Conservation (phyloP, 2,888 invertebrate species). For the Eupithecia insigniata region DNA sequence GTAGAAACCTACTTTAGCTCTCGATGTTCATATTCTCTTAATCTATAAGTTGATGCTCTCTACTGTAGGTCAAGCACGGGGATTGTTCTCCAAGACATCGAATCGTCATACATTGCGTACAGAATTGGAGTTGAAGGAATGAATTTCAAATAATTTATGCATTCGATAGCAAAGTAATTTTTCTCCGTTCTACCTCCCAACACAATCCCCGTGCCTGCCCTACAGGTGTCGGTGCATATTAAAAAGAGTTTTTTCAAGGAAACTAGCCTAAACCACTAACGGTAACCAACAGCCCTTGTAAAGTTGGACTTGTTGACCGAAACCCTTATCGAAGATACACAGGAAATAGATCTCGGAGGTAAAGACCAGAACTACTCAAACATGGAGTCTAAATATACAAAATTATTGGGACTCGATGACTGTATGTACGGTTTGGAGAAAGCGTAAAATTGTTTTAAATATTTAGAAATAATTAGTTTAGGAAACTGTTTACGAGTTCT, state of each 20-base stretch:
- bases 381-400: conserved; percentile 16
- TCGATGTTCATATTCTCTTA: neutral
- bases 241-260: conserved; percentile 8
- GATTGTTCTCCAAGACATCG: no score
- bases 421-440: neutral
- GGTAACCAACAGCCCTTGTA: conserved; percentile 46
- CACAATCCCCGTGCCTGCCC: no score
- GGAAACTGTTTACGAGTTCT: neutral
- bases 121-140: no score
- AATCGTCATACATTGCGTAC: no score
- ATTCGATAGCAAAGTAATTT: no score
- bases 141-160: no score
- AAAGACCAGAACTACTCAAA: conserved; percentile 30
- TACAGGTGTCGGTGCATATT: conserved; percentile 2
- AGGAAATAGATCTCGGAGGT: conserved; percentile 59
- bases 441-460: neutral
- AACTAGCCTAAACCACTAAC: conserved; percentile 6
- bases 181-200: no score
- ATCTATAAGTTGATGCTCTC: neutral
- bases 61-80: no score
- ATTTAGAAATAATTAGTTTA: neutral
- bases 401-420: conserved; percentile 11
- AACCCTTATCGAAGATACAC: conserved; percentile 62
- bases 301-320: conserved; percentile 49
- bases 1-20: no score